These are phyloP conservation scores for Zapornia atra DNA, from an alignment of 2,113 vertebrate species.

Conservation along the genomic window DNA sequence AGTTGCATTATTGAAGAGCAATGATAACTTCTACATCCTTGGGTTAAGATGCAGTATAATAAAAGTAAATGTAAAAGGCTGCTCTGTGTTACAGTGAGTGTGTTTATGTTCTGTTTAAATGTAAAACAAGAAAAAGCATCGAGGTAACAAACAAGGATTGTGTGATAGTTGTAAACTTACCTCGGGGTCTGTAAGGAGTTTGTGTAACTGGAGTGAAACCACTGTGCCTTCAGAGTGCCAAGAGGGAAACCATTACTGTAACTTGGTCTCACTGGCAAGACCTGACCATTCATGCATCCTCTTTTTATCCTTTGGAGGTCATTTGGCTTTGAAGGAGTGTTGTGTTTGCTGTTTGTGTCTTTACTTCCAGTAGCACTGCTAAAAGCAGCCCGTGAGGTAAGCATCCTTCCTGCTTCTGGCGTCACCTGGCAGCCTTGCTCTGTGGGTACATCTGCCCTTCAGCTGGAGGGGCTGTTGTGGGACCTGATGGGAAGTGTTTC, in stretches of 20 bases:
- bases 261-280: neutral
- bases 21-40: neutral
- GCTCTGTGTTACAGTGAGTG: neutral
- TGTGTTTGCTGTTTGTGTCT: neutral
- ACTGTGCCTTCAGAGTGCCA: neutral
- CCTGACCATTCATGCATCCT: neutral
- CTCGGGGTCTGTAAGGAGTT: neutral
- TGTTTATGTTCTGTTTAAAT: neutral
- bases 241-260: neutral
- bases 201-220: neutral
- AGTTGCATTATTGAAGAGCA: neutral
- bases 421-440: neutral
- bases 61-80: neutral
- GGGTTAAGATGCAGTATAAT: neutral
- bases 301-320: neutral
- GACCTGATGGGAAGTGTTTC: neutral
- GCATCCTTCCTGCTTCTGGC: neutral
- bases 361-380: neutral
- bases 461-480: neutral
- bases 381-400: neutral
- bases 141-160: neutral
- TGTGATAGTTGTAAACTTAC: neutral
- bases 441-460: accelerated
- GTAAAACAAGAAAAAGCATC: neutral
- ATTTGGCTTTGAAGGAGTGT: neutral